Evolutionary conservation across 2,888 invertebrate genomes (phyloP).

Genomic region (Alviniconcha strummeri): DNA sequence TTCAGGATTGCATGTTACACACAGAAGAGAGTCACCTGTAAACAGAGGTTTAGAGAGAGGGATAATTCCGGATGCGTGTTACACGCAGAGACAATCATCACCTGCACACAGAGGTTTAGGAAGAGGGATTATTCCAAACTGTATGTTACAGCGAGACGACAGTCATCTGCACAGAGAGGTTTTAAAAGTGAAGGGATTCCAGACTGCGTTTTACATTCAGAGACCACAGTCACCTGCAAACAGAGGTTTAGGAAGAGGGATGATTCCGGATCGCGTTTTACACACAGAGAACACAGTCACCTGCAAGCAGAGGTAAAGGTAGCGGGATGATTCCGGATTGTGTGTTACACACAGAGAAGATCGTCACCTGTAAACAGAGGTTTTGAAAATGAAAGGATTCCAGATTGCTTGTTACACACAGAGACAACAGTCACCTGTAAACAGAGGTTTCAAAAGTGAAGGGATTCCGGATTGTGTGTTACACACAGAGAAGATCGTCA

Average conservation of each 20-base stretch:
- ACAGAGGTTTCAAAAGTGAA: background rate
- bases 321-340: too few species aligned
- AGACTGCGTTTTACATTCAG: background rate
- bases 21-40: too few species aligned
- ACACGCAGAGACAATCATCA: too few species aligned
- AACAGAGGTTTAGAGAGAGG: background rate
- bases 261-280: too few species aligned
- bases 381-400: too few species aligned
- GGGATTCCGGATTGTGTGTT: too few species aligned
- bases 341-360: constrained; percentile 75
- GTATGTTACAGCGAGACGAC: constrained; percentile 67
- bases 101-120: background rate
- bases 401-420: background rate
- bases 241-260: background rate
- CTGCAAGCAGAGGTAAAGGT: constrained; percentile 70
- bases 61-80: too few species aligned
- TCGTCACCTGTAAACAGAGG: constrained; percentile 79
- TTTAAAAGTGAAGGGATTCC: too few species aligned
- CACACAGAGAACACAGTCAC: constrained; percentile 81
- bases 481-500: too few species aligned
- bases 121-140: too few species aligned
- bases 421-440: background rate
- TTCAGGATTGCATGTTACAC: too few species aligned
- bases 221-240: background rate
- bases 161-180: constrained; percentile 79